phyloP scores from a whole-genome alignment of 2,113 vertebrate genomes.

The Melanocharis versteri region DNA sequence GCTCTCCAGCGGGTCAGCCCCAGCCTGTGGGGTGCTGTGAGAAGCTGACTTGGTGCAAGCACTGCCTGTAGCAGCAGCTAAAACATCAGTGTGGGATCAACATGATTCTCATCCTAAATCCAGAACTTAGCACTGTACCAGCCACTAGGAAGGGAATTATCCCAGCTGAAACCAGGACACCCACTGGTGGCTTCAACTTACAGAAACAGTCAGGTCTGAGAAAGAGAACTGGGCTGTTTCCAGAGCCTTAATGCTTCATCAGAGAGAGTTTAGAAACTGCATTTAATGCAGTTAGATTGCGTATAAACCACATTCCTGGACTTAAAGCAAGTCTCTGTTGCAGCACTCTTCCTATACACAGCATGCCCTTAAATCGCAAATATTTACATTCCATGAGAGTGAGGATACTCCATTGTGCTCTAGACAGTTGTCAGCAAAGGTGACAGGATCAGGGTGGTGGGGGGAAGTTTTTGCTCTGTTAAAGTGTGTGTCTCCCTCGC shows the following conservation, averaged over 20 bases:
- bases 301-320: not conserved
- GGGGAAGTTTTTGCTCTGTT: not conserved
- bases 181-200: not conserved
- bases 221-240: not conserved
- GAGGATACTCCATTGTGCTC: not conserved
- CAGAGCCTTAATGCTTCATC: not conserved
- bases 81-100: not conserved
- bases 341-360: not conserved
- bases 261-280: not conserved
- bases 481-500: not conserved
- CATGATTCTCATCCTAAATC: not conserved
- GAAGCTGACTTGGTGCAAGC: not conserved
- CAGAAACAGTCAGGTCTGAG: not conserved
- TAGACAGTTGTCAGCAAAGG: not conserved
- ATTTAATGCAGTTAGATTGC: not conserved
- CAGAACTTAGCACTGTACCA: not conserved
- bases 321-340: not conserved
- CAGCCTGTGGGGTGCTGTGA: not conserved
- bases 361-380: not conserved
- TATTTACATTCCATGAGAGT: not conserved
- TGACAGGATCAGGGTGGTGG: not conserved
- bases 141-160: not conserved
- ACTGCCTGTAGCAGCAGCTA: not conserved
- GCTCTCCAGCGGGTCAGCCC: not conserved
- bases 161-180: not conserved